Conservation (phyloP, 92 coral and sea anemone species). For the Epizoanthus ramosus region DNA sequence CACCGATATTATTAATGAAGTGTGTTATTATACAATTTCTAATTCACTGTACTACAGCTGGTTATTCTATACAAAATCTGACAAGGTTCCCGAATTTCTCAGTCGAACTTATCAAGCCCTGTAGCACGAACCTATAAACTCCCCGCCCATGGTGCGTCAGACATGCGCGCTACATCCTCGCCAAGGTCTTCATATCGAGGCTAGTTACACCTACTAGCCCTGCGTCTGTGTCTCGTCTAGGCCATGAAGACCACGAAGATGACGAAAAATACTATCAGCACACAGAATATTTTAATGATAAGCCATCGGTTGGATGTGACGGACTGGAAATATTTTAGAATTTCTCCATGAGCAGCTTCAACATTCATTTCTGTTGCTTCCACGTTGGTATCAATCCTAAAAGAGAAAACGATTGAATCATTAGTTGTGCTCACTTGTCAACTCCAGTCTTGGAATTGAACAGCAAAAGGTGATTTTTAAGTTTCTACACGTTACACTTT, state of each 20-base stretch:
- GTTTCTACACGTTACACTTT: too few species aligned
- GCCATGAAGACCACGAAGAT: conserved; percentile 98
- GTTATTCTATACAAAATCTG: conserved; percentile 15
- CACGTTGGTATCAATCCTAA: conserved; percentile 92
- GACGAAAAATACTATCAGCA: conserved; percentile 89
- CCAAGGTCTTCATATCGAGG: background rate
- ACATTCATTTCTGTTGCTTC: conserved; percentile 92
- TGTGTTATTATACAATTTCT: conserved; percentile 8
- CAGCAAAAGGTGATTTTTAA: too few species aligned
- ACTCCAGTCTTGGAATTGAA: too few species aligned
- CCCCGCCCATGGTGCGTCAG: background rate
- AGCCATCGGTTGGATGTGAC: conserved; percentile 98
- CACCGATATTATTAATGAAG: background rate
- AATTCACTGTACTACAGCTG: background rate
- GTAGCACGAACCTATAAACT: background rate
- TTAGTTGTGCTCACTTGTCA: too few species aligned
- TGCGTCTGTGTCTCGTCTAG: conserved; percentile 22
- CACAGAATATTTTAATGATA: conserved; percentile 90
- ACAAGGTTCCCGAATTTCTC: background rate
- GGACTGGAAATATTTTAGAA: conserved; percentile 95
- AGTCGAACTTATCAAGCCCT: background rate
- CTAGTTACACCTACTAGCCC: background rate
- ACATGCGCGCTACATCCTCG: background rate
- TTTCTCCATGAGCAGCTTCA: conserved; percentile 95
- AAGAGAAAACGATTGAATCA: background rate